Evolutionary conservation across 1,140 invertebrate species (phyloP), one percentile per base, ranked within the genome.

Genomic region (Tetragnatha versicolor): DNA sequence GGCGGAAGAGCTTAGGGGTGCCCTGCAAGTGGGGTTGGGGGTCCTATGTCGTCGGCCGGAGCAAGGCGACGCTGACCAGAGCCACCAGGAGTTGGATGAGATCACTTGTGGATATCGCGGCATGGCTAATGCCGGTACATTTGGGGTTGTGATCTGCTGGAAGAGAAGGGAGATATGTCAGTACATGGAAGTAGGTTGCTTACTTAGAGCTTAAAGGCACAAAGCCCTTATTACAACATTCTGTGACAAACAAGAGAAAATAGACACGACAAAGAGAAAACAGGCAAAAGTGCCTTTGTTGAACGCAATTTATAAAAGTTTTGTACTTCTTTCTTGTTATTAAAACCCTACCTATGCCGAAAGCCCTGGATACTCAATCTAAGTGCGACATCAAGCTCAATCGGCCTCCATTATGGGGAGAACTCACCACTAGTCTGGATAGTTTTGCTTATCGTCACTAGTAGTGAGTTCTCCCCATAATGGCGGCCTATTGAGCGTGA

Each of bases 141-240:
- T 73, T 58, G 49, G 69, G 69, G 33, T 73, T 73, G 35, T 73
- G 53, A 20, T 73, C 35, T 25, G 69, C 69, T 73, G 55, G 20
- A 73, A 73, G 33, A 60, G 14, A 29, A 53, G 7, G 7, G 49
- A 14, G 6, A 53, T 53, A 53, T n/a, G n/a, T 9, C 39, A 45
- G 39, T 45, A 17, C 39, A 45, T 45, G 9, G 17, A 17, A 17
- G 9, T 45, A 45, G 9, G 39, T 17, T 17, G 17, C 17, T 45
- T 45, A 9, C 39, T 45, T 9, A 45, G 17, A 9, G 7, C 9
- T 9, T 45, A 45, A 45, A 45, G 39, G 9, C 39, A 45, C 39
- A 45, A 17, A 45, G 17, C 39, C 39, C 17, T 9, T 9, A 45
- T 9, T 45, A 45, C 39, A 9, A 45, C n/a, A n/a, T n/a, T n/a